Evolutionary conservation across 2,888 invertebrate genomes (phyloP).

Genomic region (Hydroisotoma schaefferi): DNA sequence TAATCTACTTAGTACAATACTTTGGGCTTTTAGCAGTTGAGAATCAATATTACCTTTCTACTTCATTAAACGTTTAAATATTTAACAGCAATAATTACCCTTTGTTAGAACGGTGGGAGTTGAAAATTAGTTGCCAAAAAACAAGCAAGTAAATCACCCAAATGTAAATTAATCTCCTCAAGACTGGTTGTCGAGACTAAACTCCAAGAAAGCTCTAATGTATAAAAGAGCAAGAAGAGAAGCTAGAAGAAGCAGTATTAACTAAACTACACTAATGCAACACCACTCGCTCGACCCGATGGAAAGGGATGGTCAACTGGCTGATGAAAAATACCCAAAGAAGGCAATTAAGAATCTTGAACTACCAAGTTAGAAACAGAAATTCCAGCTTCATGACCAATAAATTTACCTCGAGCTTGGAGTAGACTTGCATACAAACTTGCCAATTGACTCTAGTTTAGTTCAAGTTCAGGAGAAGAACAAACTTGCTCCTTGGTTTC

Average conservation of each 20-base stretch:
- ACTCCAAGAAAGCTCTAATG: background rate
- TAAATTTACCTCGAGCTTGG: conserved; percentile 18
- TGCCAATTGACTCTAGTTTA: conserved; percentile 11
- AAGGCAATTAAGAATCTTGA: conserved; percentile 9
- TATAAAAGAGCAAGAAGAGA: background rate
- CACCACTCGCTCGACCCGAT: too few species aligned
- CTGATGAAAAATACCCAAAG: conserved; percentile 9
- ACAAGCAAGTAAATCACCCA: background rate
- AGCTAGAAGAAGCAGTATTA: background rate
- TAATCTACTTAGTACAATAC: too few species aligned
- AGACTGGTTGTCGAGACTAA: background rate
- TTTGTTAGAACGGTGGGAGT: too few species aligned
- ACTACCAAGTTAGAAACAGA: conserved; percentile 13
- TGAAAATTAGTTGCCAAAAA: too few species aligned
- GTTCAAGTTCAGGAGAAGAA: background rate
- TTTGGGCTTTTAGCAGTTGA: too few species aligned
- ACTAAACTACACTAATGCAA: too few species aligned
- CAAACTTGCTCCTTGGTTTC: background rate
- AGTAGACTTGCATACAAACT: conserved; percentile 23
- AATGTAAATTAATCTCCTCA: conserved; percentile 2
- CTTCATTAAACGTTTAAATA: too few species aligned
- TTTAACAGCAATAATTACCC: too few species aligned
- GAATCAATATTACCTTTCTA: too few species aligned
- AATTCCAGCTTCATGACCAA: conserved; percentile 22
- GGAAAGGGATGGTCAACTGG: background rate